These are phyloP conservation scores for Myodes glareolus DNA, from an alignment of 2,113 vertebrate species.

Conservation along the genomic window DNA sequence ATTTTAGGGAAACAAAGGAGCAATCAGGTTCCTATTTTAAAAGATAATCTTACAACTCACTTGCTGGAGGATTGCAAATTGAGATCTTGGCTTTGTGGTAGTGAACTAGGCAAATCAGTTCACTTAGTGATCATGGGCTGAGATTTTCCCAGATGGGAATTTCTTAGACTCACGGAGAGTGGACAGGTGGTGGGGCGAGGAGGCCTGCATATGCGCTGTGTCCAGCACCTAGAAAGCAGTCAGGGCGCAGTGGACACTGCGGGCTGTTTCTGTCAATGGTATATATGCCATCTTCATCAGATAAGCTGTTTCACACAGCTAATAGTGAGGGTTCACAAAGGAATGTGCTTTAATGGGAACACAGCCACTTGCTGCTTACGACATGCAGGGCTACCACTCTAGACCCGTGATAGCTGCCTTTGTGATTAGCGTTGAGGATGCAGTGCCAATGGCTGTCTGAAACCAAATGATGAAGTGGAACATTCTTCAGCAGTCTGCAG, in stretches of 20 bases:
- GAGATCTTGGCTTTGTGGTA: neutral
- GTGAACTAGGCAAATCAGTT: neutral
- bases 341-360: neutral
- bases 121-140: neutral
- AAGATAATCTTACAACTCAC: neutral
- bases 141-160: neutral
- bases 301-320: no score
- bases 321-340: fast-evolving
- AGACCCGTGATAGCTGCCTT: neutral
- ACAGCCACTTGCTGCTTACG: fast-evolving
- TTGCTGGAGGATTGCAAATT: neutral
- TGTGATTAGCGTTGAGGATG: neutral
- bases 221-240: neutral
- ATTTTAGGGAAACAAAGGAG: neutral
- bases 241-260: fast-evolving
- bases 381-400: fast-evolving
- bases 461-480: neutral
- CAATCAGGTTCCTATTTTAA: neutral
- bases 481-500: neutral
- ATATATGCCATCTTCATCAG: no score
- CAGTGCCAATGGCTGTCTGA: neutral
- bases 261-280: fast-evolving
- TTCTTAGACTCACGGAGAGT: neutral
- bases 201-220: fast-evolving
- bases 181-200: fast-evolving